These are phyloP conservation scores for Botrylloides violaceus DNA, from an alignment of 23 tunicate species.

Conservation along the genomic window DNA sequence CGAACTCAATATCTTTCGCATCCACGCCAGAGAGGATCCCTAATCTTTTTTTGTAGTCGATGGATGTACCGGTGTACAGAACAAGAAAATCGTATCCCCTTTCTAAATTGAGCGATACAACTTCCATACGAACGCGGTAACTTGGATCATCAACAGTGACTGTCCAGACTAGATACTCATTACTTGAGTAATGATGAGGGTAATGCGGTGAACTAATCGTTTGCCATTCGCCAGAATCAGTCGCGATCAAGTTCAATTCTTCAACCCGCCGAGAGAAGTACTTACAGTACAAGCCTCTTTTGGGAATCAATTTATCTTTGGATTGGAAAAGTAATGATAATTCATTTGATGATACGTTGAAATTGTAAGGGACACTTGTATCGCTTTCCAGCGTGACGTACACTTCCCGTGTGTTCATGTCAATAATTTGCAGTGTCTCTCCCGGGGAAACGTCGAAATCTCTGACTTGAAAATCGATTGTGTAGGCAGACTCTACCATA, in stretches of 20 bases:
- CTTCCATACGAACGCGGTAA: not conserved
- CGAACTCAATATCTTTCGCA: not conserved
- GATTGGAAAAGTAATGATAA: not conserved
- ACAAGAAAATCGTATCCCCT: not conserved
- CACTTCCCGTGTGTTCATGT: not conserved
- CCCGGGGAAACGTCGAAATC: not conserved
- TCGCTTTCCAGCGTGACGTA: not conserved
- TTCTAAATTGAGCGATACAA: constrained; percentile 4
- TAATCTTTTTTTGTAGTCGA: not conserved
- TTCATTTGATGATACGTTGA: not conserved
- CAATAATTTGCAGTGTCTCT: not conserved
- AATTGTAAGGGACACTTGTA: not conserved
- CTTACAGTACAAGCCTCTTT: not conserved
- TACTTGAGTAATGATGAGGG: not conserved
- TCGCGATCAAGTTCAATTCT: not conserved
- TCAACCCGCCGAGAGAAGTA: not conserved
- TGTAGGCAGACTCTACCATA: not conserved
- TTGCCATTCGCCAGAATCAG: constrained; percentile 12
- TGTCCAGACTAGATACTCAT: not conserved
- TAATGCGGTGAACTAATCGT: constrained; percentile 6
- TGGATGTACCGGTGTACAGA: not conserved
- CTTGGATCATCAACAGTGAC: not conserved
- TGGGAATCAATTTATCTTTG: not conserved
- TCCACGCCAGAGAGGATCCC: not conserved
- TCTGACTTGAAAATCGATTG: not conserved